These are phyloP conservation scores for Lycaon pictus DNA, from an alignment of 2,113 vertebrate genomes.

Conservation along the genomic window DNA sequence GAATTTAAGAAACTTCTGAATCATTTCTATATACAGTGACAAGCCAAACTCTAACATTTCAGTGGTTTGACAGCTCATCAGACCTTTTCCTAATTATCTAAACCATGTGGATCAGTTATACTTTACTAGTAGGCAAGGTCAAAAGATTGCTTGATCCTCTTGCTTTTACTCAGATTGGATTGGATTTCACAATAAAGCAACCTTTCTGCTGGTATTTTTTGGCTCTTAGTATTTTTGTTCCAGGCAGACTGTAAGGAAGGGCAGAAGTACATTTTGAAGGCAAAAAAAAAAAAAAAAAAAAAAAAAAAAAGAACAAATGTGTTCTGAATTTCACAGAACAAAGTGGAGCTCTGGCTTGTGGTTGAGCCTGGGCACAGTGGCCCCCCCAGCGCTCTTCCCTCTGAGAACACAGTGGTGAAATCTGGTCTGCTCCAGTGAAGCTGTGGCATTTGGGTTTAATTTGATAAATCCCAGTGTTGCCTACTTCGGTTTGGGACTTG, in stretches of 20 bases:
- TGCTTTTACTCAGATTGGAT: conserved; percentile 35
- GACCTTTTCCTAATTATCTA: conserved; percentile 25
- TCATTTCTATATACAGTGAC: not conserved
- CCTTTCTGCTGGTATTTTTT: conserved; percentile 37
- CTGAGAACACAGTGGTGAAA: conserved; percentile 56
- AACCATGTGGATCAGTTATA: not conserved
- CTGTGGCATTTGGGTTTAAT: conserved; percentile 69
- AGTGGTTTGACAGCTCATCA: conserved; percentile 29
- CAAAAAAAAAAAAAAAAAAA: no score
- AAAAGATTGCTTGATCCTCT: not conserved
- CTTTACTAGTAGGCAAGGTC: not conserved
- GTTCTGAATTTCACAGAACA: conserved; percentile 75
- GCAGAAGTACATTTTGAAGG: conserved; percentile 26
- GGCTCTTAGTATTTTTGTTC: conserved; percentile 40
- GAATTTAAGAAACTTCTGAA: not conserved
- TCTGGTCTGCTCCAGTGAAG: conserved; percentile 51
- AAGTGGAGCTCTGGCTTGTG: conserved; percentile 64
- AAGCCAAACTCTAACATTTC: conserved; percentile 42
- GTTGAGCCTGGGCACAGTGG: not conserved
- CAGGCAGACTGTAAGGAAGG: conserved; percentile 56
- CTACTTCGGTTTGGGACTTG: conserved; percentile 31
- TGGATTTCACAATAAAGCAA: conserved; percentile 65
- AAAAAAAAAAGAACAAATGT: not conserved
- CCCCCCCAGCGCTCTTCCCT: not conserved
- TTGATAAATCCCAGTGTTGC: conserved; percentile 23